Base-by-base conservation (phyloP, 2,888 invertebrate species). In the Idaea biselata region DNA sequence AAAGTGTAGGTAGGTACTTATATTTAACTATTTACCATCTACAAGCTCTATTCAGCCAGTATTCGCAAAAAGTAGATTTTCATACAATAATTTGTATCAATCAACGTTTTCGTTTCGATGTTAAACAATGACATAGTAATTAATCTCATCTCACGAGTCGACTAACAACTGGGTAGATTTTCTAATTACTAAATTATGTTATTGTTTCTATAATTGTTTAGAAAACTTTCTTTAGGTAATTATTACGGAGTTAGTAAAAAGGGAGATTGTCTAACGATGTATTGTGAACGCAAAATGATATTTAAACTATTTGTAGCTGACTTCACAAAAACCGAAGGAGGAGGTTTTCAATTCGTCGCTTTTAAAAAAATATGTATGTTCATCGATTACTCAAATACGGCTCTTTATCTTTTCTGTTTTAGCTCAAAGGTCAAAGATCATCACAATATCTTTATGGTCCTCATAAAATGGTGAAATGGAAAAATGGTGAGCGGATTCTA, bases 21-120 rank as follows among this genome's bases (percentile, higher is more conserved):
- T n/a, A n/a, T n/a, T n/a, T n/a, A n/a, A n/a, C n/a, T 25, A 25
- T 25, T 1, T 25, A 25, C 3, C 25, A 25, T 11, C 2, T 14
- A 11, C 11, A 2, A 44, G 44, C 44, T 11, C 44, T 11, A 44
- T 44, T 44, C 44, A 44, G 7, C 11, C 44, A 44, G n/a, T 44
- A 25, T 7, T 1, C 44, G 44, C 44, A 44, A 44, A 44, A 44
- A 44, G 44, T 25, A 58, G 60, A 66, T 64, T 63, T 73, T 72
- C 70, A 68, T 66, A 66, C 69, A 72, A 68, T 59, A 44, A 44
- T 44, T 44, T 58, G 64, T 68, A 65, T 64, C 73, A 70, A 69
- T 73, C 68, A 65, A 72, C 68, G 44, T 44, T 44, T 44, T 44
- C 64, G 66, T 62, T 59, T 66, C 70, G 69, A 70, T 68, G 64